These are phyloP conservation scores for Chelonoidis abingdonii DNA, from an alignment of 2,113 vertebrate genomes.

Conservation along the genomic window DNA sequence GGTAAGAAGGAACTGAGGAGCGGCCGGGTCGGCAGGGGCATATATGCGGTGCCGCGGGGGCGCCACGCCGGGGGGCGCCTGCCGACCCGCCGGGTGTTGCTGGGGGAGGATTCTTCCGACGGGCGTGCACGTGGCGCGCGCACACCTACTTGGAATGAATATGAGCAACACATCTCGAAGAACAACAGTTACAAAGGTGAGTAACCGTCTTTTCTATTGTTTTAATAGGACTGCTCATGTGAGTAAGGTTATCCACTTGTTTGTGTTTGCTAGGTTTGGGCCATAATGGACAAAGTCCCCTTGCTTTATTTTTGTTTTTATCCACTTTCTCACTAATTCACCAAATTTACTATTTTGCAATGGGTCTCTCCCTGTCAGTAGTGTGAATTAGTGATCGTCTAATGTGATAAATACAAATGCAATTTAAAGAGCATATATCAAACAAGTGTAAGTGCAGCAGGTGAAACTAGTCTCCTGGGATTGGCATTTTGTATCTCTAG, in stretches of 20 bases:
- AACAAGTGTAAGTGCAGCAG: background rate
- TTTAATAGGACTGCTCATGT: background rate
- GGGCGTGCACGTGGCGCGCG: too few relatives aligned
- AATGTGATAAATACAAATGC: slow-evolving; percentile 8
- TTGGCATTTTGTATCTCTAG: background rate
- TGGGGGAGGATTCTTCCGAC: too few relatives aligned
- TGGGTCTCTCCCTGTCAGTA: background rate
- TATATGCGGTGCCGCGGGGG: too few relatives aligned
- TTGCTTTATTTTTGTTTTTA: background rate
- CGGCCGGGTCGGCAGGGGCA: too few relatives aligned
- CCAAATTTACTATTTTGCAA: slow-evolving; percentile 26
- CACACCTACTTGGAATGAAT: too few relatives aligned
- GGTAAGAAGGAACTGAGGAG: too few relatives aligned
- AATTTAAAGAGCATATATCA: background rate
- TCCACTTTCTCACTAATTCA: background rate
- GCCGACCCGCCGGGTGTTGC: too few relatives aligned
- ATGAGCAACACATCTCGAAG: too few relatives aligned
- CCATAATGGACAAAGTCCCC: background rate
- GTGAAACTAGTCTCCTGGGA: slow-evolving; percentile 4
- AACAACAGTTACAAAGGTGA: too few relatives aligned
- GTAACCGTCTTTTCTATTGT: too few relatives aligned
- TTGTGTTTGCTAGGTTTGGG: background rate
- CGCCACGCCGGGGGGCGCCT: too few relatives aligned
- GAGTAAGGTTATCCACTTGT: background rate
- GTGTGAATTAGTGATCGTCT: background rate